phyloP scores from a whole-genome alignment of 2,888 invertebrate species.

The Andrena trimmerana region DNA sequence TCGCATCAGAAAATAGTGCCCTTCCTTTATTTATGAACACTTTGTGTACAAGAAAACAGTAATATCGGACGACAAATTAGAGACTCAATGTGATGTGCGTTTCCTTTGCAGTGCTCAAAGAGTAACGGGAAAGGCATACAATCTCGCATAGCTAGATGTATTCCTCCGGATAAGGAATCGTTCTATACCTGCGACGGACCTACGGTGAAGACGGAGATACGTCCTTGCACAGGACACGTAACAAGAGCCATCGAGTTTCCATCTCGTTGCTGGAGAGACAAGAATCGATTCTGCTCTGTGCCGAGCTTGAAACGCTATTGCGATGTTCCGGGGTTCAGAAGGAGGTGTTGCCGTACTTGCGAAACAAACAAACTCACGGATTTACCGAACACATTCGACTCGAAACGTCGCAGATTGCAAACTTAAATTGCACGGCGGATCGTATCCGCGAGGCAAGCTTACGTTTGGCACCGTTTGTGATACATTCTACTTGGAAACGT shows the following conservation, averaged over 20 bases:
- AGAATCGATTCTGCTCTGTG: slow-evolving; percentile 71
- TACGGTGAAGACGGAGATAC: slow-evolving; percentile 86
- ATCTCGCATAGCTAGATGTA: slow-evolving; percentile 86
- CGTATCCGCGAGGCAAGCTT: neutral
- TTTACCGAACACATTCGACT: neutral
- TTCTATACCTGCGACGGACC: slow-evolving; percentile 86
- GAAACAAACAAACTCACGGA: neutral
- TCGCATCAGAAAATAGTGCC: no score
- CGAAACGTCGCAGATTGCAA: neutral
- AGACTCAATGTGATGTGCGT: slow-evolving; percentile 1
- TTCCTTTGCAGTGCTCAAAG: slow-evolving; percentile 87
- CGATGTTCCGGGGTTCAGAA: slow-evolving; percentile 86
- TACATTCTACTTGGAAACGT: neutral
- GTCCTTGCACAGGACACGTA: slow-evolving; percentile 83
- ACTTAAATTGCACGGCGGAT: slow-evolving; percentile 1
- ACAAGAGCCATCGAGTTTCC: slow-evolving; percentile 54
- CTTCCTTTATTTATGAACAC: no score
- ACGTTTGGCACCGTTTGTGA: neutral
- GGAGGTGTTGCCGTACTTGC: slow-evolving; percentile 86
- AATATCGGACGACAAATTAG: no score
- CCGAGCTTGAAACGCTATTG: slow-evolving; percentile 87
- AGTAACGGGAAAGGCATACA: slow-evolving; percentile 88
- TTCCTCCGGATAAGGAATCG: slow-evolving; percentile 85
- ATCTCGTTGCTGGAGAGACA: slow-evolving; percentile 48
- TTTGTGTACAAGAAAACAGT: no score